phyloP scores from a whole-genome alignment of 2,888 invertebrate species.

The Acrocera orbiculus region DNA sequence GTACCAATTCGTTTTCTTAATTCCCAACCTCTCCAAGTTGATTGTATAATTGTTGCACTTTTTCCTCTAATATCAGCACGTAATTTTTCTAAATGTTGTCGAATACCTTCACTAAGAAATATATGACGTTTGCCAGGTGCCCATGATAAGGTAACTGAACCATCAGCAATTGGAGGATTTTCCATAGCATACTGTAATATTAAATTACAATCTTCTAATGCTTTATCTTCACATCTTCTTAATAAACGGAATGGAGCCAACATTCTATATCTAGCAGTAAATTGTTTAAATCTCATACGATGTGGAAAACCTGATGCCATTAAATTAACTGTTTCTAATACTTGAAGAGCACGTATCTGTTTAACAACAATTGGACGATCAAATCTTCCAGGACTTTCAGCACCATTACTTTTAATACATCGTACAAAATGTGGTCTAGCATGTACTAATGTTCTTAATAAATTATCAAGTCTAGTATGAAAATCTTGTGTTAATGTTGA shows the following conservation, averaged over 20 bases:
- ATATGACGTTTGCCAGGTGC: constrained; percentile 84
- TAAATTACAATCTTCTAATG: constrained; percentile 55
- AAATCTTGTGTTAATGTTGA: constrained; percentile 90
- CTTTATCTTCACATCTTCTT: constrained; percentile 49
- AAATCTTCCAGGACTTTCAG: constrained; percentile 65
- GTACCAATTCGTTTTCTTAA: constrained; percentile 48
- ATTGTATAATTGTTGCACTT: constrained; percentile 70
- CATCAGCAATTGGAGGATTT: constrained; percentile 36
- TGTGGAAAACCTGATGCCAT: constrained; percentile 94
- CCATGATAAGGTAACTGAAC: constrained; percentile 60
- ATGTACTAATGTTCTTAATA: constrained; percentile 78
- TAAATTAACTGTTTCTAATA: constrained; percentile 85
- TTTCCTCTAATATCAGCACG: constrained; percentile 57
- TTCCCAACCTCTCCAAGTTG: constrained; percentile 70
- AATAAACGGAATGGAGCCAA: constrained; percentile 60
- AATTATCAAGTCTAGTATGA: constrained; percentile 81
- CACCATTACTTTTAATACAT: constrained; percentile 74
- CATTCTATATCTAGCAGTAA: constrained; percentile 69
- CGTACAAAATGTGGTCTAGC: constrained; percentile 89
- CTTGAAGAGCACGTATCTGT: constrained; percentile 76
- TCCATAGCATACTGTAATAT: constrained; percentile 56
- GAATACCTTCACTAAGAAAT: constrained; percentile 82
- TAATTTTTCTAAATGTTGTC: constrained; percentile 74
- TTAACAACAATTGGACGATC: constrained; percentile 69
- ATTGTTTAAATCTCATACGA: constrained; percentile 85